phyloP scores from a whole-genome alignment of 2,113 vertebrate genomes.

The Dendropsophus ebraccatus region DNA sequence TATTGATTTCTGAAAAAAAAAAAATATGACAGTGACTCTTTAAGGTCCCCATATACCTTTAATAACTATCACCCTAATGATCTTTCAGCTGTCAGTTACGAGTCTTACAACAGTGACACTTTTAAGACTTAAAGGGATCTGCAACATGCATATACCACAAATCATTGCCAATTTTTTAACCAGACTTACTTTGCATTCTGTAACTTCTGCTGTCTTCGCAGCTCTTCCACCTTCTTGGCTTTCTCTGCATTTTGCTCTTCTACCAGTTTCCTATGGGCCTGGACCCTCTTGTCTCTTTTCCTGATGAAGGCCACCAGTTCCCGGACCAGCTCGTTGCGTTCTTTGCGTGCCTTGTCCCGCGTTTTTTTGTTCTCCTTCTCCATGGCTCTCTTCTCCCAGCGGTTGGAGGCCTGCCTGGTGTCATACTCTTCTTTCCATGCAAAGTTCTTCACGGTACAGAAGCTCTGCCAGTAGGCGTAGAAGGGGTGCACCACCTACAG shows the following conservation, averaged over 20 bases:
- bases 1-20: no score
- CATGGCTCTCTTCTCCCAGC: slow-evolving; percentile 97
- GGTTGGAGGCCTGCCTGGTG: slow-evolving; percentile 91
- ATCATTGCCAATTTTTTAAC: background rate
- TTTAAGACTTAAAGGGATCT: no score
- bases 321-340: slow-evolving; percentile 88
- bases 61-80: no score
- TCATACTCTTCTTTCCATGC: slow-evolving; percentile 97
- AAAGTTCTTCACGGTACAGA: slow-evolving; percentile 91
- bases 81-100: no score
- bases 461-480: slow-evolving; percentile 97
- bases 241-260: slow-evolving; percentile 95
- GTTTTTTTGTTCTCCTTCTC: slow-evolving; percentile 97
- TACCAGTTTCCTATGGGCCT: slow-evolving; percentile 88
- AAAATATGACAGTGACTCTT: no score
- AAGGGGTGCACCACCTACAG: slow-evolving; percentile 90
- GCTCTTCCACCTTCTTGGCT: slow-evolving; percentile 83
- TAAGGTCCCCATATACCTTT: no score
- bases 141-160: no score
- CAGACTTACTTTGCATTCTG: slow-evolving; percentile 85
- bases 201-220: slow-evolving; percentile 87
- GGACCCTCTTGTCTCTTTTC: slow-evolving; percentile 90
- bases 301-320: slow-evolving; percentile 92
- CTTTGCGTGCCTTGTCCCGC: slow-evolving; percentile 87
- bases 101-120: no score